Base-by-base conservation (phyloP, 1,140 invertebrate species). In the Mya arenaria region DNA sequence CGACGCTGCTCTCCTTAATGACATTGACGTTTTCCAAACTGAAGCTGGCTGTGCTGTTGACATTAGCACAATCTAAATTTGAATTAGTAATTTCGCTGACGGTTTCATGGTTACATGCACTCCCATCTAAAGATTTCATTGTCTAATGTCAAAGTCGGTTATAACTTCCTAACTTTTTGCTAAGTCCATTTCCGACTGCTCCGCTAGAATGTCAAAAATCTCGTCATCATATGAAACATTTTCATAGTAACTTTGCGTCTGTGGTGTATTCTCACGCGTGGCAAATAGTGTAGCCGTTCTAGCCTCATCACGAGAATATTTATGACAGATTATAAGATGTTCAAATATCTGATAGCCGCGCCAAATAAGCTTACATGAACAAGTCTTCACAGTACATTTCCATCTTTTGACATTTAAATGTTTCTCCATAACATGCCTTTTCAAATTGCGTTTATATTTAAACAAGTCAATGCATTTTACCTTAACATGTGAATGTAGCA, bases 241-340 rank as follows among this genome's bases (percentile, higher is more conserved):
- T 17, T 13, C 10, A 48, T 48, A 48, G 44, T 48, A 48, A n/a
- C 44, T 48, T n/a, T 48, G 44, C 44, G 44, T 48, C 44, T 48
- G 44, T 48, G n/a, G 58, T 15, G 10, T 60, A 28, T 17, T 25
- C 58, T 60, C 58, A 17, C 58, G 25, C 58, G 15, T 28, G 25
- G 58, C 58, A 60, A 60, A 60, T 15, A 60, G 58, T 25, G 58
- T 60, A 60, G 58, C 58, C 58, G 58, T 60, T 60, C 58, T 60
- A 60, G 58, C 58, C 10, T 60, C 58, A 60, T 60, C 58, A 15
- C 58, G 58, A 60, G 58, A 60, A 60, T 15, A 60, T 60, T 60
- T 60, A 60, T 60, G 58, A 28, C 58, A 25, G 10, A 10, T 60
- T 13, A 60, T 28, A 10, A 60, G 10, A 25, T 60, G 25, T 60